Conservation (phyloP, 2,113 vertebrate genomes). For the Tetrao urogallus region DNA sequence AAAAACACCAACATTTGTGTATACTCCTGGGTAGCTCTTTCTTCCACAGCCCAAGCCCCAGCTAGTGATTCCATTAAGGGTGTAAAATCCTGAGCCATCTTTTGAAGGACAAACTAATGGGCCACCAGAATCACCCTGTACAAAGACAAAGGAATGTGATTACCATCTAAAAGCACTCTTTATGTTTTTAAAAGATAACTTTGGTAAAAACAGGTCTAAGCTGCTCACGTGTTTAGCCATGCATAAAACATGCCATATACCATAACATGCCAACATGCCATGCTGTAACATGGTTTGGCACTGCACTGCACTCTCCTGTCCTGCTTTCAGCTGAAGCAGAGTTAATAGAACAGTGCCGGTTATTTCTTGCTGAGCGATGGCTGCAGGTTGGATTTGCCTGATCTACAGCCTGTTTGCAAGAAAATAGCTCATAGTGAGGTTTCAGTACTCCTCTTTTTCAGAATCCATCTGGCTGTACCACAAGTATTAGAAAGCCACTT, state of each 20-base stretch:
- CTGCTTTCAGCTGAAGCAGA: too few species aligned
- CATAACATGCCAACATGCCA: too few species aligned
- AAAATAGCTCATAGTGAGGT: neutral
- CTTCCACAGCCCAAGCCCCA: slow-evolving; percentile 59
- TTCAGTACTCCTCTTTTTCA: neutral
- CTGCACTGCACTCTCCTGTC: too few species aligned
- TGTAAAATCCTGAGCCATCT: slow-evolving; percentile 20
- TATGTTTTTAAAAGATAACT: neutral
- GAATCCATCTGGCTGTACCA: neutral
- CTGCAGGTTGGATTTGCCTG: neutral
- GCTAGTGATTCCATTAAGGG: slow-evolving; percentile 65
- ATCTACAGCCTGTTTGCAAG: neutral
- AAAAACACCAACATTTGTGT: slow-evolving; percentile 45
- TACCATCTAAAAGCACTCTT: neutral
- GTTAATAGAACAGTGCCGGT: too few species aligned
- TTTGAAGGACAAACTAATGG: slow-evolving; percentile 66
- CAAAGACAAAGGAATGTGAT: neutral
- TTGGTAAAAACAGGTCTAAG: neutral
- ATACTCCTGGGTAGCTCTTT: slow-evolving; percentile 58
- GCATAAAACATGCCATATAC: too few species aligned
- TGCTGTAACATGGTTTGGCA: too few species aligned
- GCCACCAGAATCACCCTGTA: slow-evolving; percentile 64
- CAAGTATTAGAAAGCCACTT: neutral
- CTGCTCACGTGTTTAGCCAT: neutral
- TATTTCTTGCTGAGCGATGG: too few species aligned